These are phyloP conservation scores for Onchidella celtica DNA, from an alignment of 2,888 invertebrate genomes.

Conservation along the genomic window DNA sequence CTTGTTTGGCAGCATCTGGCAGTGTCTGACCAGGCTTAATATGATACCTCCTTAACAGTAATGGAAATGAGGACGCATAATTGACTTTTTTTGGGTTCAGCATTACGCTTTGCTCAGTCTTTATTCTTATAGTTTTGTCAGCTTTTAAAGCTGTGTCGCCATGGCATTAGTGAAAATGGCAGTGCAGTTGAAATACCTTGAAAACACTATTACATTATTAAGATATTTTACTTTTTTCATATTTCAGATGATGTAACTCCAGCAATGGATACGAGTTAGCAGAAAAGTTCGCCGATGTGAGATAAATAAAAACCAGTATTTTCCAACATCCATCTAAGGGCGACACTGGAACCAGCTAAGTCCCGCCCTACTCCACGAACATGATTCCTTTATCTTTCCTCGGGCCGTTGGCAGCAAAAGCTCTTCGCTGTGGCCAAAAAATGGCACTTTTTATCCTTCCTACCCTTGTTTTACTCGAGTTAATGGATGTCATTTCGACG, in stretches of 20 bases:
- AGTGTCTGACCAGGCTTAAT: too few species aligned
- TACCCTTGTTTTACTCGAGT: slow-evolving; percentile 30
- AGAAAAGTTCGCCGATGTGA: background rate
- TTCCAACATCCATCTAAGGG: background rate
- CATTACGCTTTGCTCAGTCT: too few species aligned
- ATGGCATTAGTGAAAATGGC: too few species aligned
- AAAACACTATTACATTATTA: too few species aligned
- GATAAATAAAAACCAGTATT: background rate
- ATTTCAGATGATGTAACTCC: background rate
- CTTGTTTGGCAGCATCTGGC: too few species aligned
- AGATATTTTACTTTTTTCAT: background rate
- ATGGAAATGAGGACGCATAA: too few species aligned
- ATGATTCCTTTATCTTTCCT: background rate
- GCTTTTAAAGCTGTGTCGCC: too few species aligned
- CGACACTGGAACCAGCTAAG: background rate
- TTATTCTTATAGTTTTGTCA: too few species aligned
- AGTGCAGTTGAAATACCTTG: too few species aligned
- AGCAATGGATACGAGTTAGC: background rate
- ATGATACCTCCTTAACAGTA: too few species aligned
- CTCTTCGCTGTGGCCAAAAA: background rate
- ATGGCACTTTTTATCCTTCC: slow-evolving; percentile 9
- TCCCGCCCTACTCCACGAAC: background rate
- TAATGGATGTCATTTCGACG: slow-evolving; percentile 43
- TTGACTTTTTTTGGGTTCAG: too few species aligned
- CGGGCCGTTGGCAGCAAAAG: background rate